Base-by-base conservation (phyloP, 2,888 invertebrate genomes). In the Furcula furcula region DNA sequence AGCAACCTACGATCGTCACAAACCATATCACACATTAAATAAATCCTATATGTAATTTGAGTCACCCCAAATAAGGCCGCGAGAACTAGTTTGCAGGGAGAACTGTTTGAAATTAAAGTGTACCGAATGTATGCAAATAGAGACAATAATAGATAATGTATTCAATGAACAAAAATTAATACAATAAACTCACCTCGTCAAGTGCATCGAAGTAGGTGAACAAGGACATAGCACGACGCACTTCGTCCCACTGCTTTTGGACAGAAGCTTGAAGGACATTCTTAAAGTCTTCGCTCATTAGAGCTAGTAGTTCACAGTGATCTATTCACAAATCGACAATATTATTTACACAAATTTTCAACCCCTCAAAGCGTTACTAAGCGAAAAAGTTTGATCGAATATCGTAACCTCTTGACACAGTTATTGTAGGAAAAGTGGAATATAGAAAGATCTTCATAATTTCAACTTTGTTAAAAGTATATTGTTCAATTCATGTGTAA, bases 121-220 rank as follows among this genome's bases (percentile, higher is more conserved):
- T n/a, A n/a, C n/a, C n/a, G n/a, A n/a, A n/a, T n/a, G n/a, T n/a
- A n/a, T n/a, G n/a, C n/a, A n/a, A n/a, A n/a, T n/a, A n/a, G n/a
- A n/a, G n/a, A n/a, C n/a, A n/a, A n/a, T n/a, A n/a, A n/a, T n/a
- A n/a, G n/a, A n/a, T n/a, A n/a, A n/a, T n/a, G n/a, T n/a, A n/a
- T n/a, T n/a, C n/a, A n/a, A n/a, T n/a, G n/a, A 21, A 7, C 3
- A 21, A 9, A 21, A n/a, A 5, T 21, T 5, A 7, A 4, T 21
- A 9, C 9, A 7, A 25, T n/a, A 9, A 2, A 30, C 41, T 47
- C 52, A 80, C 84, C 64, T 90, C 89, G 52, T 90, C 90, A 75
- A 93, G 91, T 7, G 82, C 83, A 50, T 92, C 90, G 56, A 93
- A 93, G 59, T 93, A 93, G 27, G 90, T 89, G 45, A 93, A 93